Evolutionary conservation across 2,113 vertebrate genomes (phyloP), one percentile per base, ranked within the genome.

Genomic region (Laterallus jamaicensis): DNA sequence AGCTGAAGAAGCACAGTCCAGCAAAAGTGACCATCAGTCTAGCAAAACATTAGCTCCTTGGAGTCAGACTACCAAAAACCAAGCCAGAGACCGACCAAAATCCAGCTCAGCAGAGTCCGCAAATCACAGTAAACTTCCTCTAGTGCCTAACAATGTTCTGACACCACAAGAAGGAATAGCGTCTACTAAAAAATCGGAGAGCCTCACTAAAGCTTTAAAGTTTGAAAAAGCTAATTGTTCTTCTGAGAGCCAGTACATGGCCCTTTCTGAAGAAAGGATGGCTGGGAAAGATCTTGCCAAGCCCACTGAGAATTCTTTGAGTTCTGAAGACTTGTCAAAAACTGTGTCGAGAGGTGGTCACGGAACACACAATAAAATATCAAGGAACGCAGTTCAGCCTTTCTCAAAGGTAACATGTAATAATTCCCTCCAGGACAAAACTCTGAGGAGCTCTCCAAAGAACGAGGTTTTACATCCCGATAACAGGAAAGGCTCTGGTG

Each of bases 121-220:
- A 35, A 97, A 97, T 96, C 97, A 96, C 55, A 98, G 96, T 92
- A 97, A 94, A 55, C 90, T 97, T 97, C 97, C 98, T 97, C 92
- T 92, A 98, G 98, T 98, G 98, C 98, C 98, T 98, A 98, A 98
- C 90, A 98, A 98, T 92, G 15, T 97, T 78, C 90, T 97, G 97
- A 97, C 97, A 91, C 95, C 97, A 29, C 97, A 94, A 77, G 97
- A 98, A 97, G 97, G 97, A 94, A 95, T 76, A 91, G 29, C 94
- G 93, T 97, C 97, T 84, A 31, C 89, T 70, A 98, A 97, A 92
- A 98, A 98, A 93, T 78, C 78, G 0, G 98, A 98, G 69, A 95
- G 95, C 96, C 97, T 97, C 63, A 42, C 93, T 96, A 97, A 97
- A 97, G 97, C 98, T 90, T 97, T 97, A 95, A 98, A 97, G 83